Evolutionary conservation across 1,140 invertebrate species (phyloP), one percentile per base, ranked within the genome.

Genomic region (Colletes gigas): DNA sequence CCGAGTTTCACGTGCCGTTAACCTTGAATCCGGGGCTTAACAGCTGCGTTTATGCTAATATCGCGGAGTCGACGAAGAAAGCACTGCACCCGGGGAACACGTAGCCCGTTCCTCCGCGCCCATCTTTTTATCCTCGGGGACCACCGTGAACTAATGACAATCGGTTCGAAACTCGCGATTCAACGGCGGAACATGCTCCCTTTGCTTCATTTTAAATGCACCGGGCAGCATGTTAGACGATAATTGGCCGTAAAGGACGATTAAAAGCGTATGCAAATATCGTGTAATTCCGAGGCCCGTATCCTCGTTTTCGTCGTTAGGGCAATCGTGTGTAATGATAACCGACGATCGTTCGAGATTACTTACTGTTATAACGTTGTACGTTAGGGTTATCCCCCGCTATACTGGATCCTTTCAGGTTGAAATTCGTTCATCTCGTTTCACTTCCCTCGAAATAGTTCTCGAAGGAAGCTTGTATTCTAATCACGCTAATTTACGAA

Each of bases 11-110:
- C 67, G 82, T 86, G 82, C 70, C 82, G 75, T 87, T 84, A 87
- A 82, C 82, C 82, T 84, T 78, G 86, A 87, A 76, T 81, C 68
- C 63, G 76, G 76, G 67, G 82, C 84, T 87, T 86, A 86, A 86
- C 73, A 67, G 57, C 78, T 75, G 67, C 75, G 55, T 84, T 87
- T 86, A 86, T 84, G 78, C 57, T 86, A 78, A 87, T 83, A 65
- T 7, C 41, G 57, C 52, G 19, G 19, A 52, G 30, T n/a, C 66
- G 19, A 2, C 62, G 69, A 83, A 55, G 82, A 71, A 47, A 59
- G 19, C 77, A 78, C 68, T 19, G 70, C 74, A 17, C 63, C 63
- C 60, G 6, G 67, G 41, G 57, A 66, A 70, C 50, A 39, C 69
- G 66, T 59, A 55, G 47, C 47, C 47, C 41, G 12, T 41, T 60